A percentile compares a stretch with the other conserved stretches of the same genome.
Evolutionary conservation across 2,113 vertebrate genomes (phyloP).

Genomic region (Pseudorhombus dupliciocellatus): DNA sequence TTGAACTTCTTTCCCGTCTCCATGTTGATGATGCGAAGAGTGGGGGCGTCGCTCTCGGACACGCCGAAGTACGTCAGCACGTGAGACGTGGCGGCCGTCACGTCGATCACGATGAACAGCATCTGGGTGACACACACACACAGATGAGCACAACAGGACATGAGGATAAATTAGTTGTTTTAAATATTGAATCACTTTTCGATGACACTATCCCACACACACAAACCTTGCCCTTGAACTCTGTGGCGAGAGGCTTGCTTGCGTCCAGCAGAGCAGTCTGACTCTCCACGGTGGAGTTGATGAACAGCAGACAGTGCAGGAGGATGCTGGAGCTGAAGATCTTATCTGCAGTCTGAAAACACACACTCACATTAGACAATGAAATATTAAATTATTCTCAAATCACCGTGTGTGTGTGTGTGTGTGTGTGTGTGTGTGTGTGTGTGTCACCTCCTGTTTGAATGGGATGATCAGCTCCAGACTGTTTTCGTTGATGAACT

Average conservation of each 20-base stretch:
- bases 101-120: constrained; percentile 86
- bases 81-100: constrained; percentile 50
- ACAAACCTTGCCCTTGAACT: constrained; percentile 85
- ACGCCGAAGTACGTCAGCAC: constrained; percentile 89
- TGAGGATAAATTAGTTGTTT: neutral
- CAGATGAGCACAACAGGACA: constrained; percentile 4
- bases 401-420: neutral
- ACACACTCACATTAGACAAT: constrained; percentile 9
- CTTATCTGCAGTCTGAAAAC: constrained; percentile 78
- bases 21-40: constrained; percentile 84
- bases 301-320: constrained; percentile 89
- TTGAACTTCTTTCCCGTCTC: constrained; percentile 85
- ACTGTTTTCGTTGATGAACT: constrained; percentile 85
- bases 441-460: constrained; percentile 80
- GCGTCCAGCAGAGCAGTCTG: constrained; percentile 74
- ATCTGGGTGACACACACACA: constrained; percentile 71
- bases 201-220: constrained; percentile 4
- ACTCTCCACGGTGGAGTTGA: constrained; percentile 81
- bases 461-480: constrained; percentile 87
- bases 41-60: constrained; percentile 74
- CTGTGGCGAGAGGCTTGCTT: constrained; percentile 71
- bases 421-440: constrained; percentile 12
- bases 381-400: no score
- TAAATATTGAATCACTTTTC: neutral
- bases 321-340: constrained; percentile 86